Evolutionary conservation across 2,888 invertebrate genomes (phyloP), one percentile per base, ranked within the genome.

Genomic region (Drosophila kuntzei): DNA sequence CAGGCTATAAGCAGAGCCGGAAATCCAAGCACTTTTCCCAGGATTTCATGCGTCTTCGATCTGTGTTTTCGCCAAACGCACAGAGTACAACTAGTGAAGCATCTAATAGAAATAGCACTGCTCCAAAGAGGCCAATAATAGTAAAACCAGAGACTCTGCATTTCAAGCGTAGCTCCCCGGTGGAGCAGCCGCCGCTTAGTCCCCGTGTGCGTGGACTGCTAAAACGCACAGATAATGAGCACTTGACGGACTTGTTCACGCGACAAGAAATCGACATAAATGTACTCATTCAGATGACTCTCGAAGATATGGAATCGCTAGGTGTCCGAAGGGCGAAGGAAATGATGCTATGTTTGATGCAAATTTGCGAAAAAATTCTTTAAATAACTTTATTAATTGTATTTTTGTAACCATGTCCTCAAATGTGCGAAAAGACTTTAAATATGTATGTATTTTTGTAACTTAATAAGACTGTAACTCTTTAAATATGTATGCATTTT

Each of bases 221-320:
- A 0, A 72, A 49, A 34, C 80, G 82, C 47, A 81, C 79, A 7
- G 89, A 87, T 0, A 82, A 89, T 41, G 54, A 71, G 12, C 80
- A 86, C 14, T 76, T 90, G n/a, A 61, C 74, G 14, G 80, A 76
- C 3, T 20, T 90, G 14, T 90, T 90, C 49, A 82, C 87, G 12
- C 76, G 78, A 12, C 89, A 90, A 43, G 90, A 90, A 70, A 88
- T 90, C 16, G 90, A 90, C 62, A 64, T 87, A 14, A 65, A 76
- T 3, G 78, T 84, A 3, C 80, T 90, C 5, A 69, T 83, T 3
- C 61, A 73, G 12, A 78, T 90, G 68, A 83, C 78, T 3, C 47
- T 83, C 0, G 75, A 78, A 9, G 90, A 90, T 47, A 64, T 90
- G 14, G 78, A 80, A n/a, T 55, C 74, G 3, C 65, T 90, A 39